Percentiles rank a stretch among this genome's conserved stretches.
Conservation (phyloP, 2,113 vertebrate species). For the Aleadryas rufinucha region DNA sequence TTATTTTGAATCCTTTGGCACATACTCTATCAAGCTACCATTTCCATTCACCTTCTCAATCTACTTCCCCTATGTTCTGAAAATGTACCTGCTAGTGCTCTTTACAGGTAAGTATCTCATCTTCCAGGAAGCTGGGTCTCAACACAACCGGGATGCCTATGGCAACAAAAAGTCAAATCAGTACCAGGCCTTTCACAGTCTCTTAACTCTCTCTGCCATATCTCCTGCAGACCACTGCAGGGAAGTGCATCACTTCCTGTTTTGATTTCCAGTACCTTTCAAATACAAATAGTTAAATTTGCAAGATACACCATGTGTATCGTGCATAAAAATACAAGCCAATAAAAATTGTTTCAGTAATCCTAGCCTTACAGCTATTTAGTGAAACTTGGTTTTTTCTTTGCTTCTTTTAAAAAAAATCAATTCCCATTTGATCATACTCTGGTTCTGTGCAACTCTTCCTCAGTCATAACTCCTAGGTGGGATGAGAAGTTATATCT, state of each 20-base stretch:
- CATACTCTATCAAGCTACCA: constrained; percentile 63
- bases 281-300: not conserved
- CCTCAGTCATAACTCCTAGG: not conserved
- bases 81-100: constrained; percentile 79
- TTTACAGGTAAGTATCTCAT: constrained; percentile 78
- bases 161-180: not conserved
- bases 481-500: not conserved
- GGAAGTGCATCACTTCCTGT: not conserved
- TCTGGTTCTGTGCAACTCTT: not conserved
- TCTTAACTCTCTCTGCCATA: too few relatives aligned
- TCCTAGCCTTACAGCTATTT: not conserved
- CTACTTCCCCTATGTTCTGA: constrained; percentile 75
- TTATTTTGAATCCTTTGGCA: constrained; percentile 74
- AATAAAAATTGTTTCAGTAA: not conserved
- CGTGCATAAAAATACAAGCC: not conserved
- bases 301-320: not conserved
- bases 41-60: constrained; percentile 61
- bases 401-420: not conserved
- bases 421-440: not conserved
- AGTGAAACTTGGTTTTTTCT: not conserved
- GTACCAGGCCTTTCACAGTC: not conserved
- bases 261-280: not conserved
- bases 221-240: not conserved
- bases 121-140: not conserved
- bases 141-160: not conserved